Evolutionary conservation across 2,888 invertebrate species (phyloP).

Genomic region (Catocala fraxini): DNA sequence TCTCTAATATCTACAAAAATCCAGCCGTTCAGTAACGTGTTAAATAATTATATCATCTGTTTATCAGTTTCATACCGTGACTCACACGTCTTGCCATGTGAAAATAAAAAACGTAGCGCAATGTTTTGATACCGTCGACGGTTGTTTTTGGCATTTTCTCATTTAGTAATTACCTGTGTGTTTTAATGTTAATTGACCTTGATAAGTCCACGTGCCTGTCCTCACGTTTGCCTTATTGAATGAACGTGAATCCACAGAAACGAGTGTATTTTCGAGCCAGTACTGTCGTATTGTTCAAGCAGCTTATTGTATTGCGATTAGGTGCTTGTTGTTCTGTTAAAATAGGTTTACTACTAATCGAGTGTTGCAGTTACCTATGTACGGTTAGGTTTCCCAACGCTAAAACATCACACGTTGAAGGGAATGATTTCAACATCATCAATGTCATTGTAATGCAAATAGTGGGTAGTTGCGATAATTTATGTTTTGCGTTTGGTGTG

Average conservation of each 20-base stretch:
- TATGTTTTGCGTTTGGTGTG: too few relatives aligned
- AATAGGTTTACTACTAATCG: neutral
- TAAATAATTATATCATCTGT: too few relatives aligned
- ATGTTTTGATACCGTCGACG: neutral
- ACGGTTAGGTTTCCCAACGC: constrained; percentile 3
- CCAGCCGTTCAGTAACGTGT: too few relatives aligned
- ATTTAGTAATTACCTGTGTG: neutral
- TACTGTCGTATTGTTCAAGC: neutral
- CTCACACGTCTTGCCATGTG: too few relatives aligned
- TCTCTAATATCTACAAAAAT: too few relatives aligned
- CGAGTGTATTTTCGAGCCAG: neutral
- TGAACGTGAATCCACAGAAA: neutral
- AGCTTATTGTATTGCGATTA: too few relatives aligned
- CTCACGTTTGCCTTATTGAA: neutral
- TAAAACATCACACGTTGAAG: neutral
- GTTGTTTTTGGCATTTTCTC: neutral
- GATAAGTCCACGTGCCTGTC: constrained; percentile 7
- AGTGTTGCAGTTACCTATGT: neutral
- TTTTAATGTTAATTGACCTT: constrained; percentile 10
- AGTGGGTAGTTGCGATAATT: too few relatives aligned
- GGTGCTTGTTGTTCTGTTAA: too few relatives aligned
- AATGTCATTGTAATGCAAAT: too few relatives aligned
- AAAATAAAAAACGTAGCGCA: neutral
- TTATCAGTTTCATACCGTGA: too few relatives aligned
- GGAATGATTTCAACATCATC: too few relatives aligned